A percentile compares a stretch with the other conserved stretches of the same genome.
Conservation (phyloP, 2,113 vertebrate genomes). For the Crotophaga sulcirostris region DNA sequence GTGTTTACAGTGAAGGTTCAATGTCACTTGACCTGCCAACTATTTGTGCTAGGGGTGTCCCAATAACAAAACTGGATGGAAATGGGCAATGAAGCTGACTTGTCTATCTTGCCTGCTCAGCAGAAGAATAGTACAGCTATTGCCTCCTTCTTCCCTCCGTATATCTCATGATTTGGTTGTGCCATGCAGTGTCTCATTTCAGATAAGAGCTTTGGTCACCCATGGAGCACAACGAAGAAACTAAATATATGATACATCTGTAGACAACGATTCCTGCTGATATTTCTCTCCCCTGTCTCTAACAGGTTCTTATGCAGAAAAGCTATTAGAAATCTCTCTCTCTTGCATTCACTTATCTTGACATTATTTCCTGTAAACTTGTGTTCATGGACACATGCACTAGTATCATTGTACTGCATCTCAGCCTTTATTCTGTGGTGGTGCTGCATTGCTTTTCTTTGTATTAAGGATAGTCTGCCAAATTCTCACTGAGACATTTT, state of each 20-base stretch:
- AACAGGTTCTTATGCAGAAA: background rate
- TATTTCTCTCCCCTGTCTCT: background rate
- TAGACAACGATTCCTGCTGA: background rate
- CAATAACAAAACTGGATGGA: background rate
- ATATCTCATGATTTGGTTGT: background rate
- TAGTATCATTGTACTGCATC: background rate
- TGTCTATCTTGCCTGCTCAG: background rate
- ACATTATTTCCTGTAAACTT: background rate
- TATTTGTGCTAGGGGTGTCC: background rate
- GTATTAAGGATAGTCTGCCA: background rate
- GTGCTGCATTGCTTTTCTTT: background rate
- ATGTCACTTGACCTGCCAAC: background rate
- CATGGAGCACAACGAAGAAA: background rate
- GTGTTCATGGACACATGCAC: background rate
- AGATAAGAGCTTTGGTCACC: background rate
- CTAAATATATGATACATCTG: background rate
- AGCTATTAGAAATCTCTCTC: background rate
- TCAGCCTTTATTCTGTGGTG: background rate
- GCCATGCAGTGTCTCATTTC: background rate
- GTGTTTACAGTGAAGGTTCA: background rate
- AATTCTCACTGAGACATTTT: background rate
- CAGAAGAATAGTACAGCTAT: background rate
- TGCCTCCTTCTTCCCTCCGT: background rate
- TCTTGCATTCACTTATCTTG: background rate
- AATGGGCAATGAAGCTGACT: background rate